A percentile compares a stretch with the other conserved stretches of the same genome.
phyloP scores from a whole-genome alignment of 2,113 vertebrate genomes.

The Pampusana beccarii region DNA sequence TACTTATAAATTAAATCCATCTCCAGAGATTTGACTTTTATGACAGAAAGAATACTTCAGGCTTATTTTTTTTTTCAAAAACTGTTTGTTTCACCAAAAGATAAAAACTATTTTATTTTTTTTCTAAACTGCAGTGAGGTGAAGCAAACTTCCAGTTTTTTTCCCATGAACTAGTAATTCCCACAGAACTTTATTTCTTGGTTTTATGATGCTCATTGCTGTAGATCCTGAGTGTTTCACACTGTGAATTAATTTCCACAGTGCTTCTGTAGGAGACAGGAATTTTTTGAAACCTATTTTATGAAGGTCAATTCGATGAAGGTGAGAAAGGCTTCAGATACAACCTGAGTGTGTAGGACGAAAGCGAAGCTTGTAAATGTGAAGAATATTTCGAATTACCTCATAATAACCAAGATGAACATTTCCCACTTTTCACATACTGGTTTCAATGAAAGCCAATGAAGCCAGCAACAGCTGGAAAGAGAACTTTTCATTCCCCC shows the following conservation, averaged over 20 bases:
- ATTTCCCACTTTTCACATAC: background rate
- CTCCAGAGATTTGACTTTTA: background rate
- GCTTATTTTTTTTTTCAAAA: background rate
- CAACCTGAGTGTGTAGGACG: background rate
- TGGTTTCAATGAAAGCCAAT: background rate
- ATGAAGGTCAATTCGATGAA: background rate
- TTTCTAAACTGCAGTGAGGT: background rate
- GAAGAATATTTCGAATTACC: background rate
- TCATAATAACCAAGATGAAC: background rate
- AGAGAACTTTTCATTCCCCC: background rate
- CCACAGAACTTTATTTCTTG: background rate
- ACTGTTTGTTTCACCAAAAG: background rate
- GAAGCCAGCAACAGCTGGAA: background rate
- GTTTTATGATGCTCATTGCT: background rate
- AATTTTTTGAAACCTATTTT: background rate
- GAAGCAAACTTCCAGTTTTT: background rate
- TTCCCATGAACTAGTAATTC: background rate
- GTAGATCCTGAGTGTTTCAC: background rate
- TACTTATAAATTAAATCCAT: background rate
- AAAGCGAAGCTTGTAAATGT: background rate
- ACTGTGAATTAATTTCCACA: background rate
- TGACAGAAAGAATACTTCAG: background rate
- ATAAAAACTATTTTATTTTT: background rate
- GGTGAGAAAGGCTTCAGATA: background rate
- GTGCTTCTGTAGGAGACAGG: background rate